Evolutionary conservation across 2,113 vertebrate genomes (phyloP).

Genomic region (Calyptommatus sinebrachiatus): DNA sequence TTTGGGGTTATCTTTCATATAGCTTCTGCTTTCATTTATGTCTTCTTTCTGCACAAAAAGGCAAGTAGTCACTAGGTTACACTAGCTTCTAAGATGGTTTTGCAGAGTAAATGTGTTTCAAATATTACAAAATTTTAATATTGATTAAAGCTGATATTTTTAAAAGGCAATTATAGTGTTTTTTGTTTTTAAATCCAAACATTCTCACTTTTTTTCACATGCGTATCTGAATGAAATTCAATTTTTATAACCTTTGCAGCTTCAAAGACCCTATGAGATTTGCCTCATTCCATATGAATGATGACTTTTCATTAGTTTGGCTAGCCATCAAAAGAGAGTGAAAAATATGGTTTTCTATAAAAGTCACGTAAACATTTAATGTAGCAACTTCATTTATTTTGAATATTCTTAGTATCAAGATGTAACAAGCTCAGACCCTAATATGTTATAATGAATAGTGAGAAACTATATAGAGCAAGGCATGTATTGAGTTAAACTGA

Average conservation of each 20-base stretch:
- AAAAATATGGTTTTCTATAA: not conserved
- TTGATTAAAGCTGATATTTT: not conserved
- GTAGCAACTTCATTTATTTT: not conserved
- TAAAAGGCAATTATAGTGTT: not conserved
- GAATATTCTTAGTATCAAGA: not conserved
- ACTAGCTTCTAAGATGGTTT: not conserved
- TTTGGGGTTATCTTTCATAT: too few species aligned
- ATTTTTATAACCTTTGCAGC: not conserved
- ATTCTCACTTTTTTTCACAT: not conserved
- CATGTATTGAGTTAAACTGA: constrained; percentile 12
- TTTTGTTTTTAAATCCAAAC: not conserved
- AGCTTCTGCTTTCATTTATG: not conserved
- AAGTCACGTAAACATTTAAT: not conserved
- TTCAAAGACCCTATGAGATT: not conserved
- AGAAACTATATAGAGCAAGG: constrained; percentile 14
- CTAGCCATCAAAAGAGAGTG: not conserved
- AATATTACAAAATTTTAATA: not conserved
- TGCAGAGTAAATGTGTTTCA: not conserved
- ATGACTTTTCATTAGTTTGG: not conserved
- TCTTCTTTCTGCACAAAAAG: not conserved
- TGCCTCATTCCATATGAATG: not conserved
- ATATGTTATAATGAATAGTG: constrained; percentile 20
- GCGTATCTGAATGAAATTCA: not conserved
- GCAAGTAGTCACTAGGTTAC: not conserved
- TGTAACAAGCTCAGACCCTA: not conserved